phyloP scores from a whole-genome alignment of 2,113 vertebrate species.

The Burhinus bistriatus region DNA sequence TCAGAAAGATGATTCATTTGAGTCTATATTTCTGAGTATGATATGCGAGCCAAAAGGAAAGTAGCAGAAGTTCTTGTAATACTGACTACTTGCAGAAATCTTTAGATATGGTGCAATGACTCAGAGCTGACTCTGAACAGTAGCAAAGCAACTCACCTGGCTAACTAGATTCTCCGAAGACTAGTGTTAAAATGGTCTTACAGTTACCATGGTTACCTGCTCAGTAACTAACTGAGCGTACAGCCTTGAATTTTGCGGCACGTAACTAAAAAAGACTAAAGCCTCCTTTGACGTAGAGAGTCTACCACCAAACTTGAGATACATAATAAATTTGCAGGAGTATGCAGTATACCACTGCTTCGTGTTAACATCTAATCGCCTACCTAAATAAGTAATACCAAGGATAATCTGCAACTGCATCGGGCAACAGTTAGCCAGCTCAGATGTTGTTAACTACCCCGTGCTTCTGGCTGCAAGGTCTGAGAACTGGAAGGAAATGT shows the following conservation, averaged over 20 bases:
- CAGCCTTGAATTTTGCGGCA: neutral
- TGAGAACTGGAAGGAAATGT: neutral
- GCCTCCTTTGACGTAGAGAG: rapidly evolving
- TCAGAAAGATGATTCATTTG: neutral
- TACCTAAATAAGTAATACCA: neutral
- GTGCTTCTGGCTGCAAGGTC: neutral
- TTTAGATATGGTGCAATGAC: neutral
- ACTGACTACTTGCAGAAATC: neutral
- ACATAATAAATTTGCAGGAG: neutral
- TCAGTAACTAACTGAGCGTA: neutral
- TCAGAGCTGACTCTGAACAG: neutral
- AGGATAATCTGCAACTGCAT: neutral
- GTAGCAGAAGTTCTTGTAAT: neutral
- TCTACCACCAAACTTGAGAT: neutral
- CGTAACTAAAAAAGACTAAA: neutral
- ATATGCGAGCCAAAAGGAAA: neutral
- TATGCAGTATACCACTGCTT: neutral
- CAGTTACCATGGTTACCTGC: neutral
- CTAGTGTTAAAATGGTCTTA: neutral
- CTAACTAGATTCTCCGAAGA: neutral
- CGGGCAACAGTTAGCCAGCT: neutral
- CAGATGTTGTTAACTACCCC: neutral
- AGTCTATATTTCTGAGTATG: neutral
- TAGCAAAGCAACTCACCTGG: neutral
- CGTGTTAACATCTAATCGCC: neutral